Percentiles rank a stretch among this genome's conserved stretches.
phyloP scores from a whole-genome alignment of 30 jellyfish, hydroid and myxozoan genomes.

The Aurelia sp. region DNA sequence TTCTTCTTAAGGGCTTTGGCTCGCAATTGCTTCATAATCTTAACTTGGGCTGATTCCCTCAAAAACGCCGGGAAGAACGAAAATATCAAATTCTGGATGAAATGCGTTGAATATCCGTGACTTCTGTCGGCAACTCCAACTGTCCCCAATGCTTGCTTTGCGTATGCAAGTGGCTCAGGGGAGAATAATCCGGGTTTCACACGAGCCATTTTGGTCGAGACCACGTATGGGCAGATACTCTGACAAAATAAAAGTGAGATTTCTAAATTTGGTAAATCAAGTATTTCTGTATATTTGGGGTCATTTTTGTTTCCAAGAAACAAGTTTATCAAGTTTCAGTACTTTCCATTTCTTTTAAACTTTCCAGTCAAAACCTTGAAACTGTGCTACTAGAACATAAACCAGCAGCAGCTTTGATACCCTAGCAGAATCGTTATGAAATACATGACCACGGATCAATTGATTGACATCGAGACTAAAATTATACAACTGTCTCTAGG shows the following conservation, averaged over 20 bases:
- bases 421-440: too few relatives aligned
- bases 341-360: too few relatives aligned
- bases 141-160: conserved; percentile 63
- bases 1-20: conserved; percentile 3
- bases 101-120: conserved; percentile 76
- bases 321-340: too few relatives aligned
- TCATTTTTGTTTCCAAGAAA: too few relatives aligned
- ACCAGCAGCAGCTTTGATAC: too few relatives aligned
- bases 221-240: conserved; percentile 81
- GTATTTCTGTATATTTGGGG: too few relatives aligned
- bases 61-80: conserved; percentile 37
- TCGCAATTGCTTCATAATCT: neutral
- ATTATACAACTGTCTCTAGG: too few relatives aligned
- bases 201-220: conserved; percentile 80
- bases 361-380: too few relatives aligned
- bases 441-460: too few relatives aligned
- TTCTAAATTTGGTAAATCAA: neutral
- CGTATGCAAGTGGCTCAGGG: conserved; percentile 79
- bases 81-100: neutral
- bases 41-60: neutral
- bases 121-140: conserved; percentile 72
- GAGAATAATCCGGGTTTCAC: conserved; percentile 56
- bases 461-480: too few relatives aligned
- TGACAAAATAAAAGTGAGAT: conserved; percentile 14
- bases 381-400: too few relatives aligned